These are phyloP conservation scores for Lordiphosa fenestrarum DNA, from an alignment of 2,888 invertebrate species.

Conservation along the genomic window DNA sequence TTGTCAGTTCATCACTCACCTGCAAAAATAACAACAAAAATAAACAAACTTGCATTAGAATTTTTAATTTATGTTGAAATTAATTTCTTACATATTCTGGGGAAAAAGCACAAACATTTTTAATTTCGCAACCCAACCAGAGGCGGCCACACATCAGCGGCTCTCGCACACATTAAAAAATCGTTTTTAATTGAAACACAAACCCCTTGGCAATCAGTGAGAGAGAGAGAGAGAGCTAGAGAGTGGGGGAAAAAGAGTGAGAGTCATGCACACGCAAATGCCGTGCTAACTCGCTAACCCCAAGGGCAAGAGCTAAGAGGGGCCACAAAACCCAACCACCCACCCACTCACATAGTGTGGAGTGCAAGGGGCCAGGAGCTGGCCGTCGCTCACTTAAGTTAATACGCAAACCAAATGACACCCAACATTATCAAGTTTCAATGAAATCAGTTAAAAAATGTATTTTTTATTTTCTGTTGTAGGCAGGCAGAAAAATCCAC, in stretches of 20 bases:
- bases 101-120: conserved; percentile 6
- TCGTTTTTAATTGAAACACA: conserved; percentile 67
- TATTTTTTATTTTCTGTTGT: conserved; percentile 24
- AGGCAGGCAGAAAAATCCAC: conserved; percentile 9
- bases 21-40: too few species aligned
- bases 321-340: conserved; percentile 8
- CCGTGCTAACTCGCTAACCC: conserved; percentile 40
- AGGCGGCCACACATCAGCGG: conserved; percentile 4
- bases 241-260: not conserved
- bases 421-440: conserved; percentile 74
- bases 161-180: conserved; percentile 54
- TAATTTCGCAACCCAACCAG: conserved; percentile 4
- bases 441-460: conserved; percentile 73
- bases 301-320: conserved; percentile 2
- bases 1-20: too few species aligned
- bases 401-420: conserved; percentile 75
- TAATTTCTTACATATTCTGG: conserved; percentile 53
- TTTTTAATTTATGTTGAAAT: conserved; percentile 34
- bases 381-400: conserved; percentile 70
- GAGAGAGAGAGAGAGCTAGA: too few species aligned
- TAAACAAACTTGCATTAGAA: not conserved
- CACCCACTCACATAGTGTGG: conserved; percentile 14
- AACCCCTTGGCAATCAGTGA: conserved; percentile 60
- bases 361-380: conserved; percentile 9
- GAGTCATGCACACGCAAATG: conserved; percentile 48